Evolutionary conservation across 2,797 vertebrate genomes (phyloP), one percentile per base, ranked within the genome.

Genomic region (Megalops cyprinoides): DNA sequence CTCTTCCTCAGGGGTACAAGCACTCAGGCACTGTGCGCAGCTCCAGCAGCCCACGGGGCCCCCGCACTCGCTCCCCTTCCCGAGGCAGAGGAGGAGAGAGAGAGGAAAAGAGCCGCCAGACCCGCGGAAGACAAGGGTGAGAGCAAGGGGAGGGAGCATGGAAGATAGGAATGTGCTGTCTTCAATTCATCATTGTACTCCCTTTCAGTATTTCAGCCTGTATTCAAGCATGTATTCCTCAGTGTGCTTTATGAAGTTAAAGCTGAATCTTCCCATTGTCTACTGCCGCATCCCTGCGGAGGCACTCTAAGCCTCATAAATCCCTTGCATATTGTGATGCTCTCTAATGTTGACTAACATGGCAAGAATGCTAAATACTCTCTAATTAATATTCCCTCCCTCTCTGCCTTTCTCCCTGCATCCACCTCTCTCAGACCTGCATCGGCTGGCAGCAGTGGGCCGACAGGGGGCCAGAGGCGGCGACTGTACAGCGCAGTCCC

Each of bases 401-500:
- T 74, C 2, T 65, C 78, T 76, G 56, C 44, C 42, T 77, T 67
- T 25, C 44, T 14, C 31, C 65, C 20, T 4, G 8, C 25, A 7
- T 23, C 48, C 28, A 28, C 28, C 23, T 34, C 48, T 58, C 79
- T 65, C 49, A 91, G 92, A 44, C 85, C 84, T 1, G 83, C 89
- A 55, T 89, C 89, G 4, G 85, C 85, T 0, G 87, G 85, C 77
- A 81, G 88, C 0, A 86, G 86, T 0, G 79, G 62, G n/a, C 49
- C 60, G 8, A 20, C 73, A 14, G 76, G 51, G 20, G 92, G 89
- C 86, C 94, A 93, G 86, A 88, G 93, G 86, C 93, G 95, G 84
- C 95, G 96, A n/a, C 94, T 98, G 84, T 98, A 98, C 92, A 96
- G 95, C 0, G 97, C 97, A 0, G 96, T 98, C 20, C 97, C 97